These are phyloP conservation scores for Lacanobia wlatinum DNA, from an alignment of 2,888 invertebrate species.

Conservation along the genomic window DNA sequence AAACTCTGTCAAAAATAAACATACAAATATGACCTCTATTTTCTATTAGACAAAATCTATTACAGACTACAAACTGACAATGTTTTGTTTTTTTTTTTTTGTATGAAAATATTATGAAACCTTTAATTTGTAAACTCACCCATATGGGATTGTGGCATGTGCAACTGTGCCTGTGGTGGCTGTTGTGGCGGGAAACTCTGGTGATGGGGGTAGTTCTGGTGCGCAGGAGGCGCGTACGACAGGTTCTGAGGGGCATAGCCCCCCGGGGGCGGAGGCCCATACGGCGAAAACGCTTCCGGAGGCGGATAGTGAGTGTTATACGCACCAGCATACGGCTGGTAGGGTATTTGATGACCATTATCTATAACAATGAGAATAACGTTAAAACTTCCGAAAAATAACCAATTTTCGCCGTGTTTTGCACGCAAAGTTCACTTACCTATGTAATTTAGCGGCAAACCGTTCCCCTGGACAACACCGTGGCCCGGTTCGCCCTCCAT, in stretches of 20 bases:
- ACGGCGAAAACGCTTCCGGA: constrained; percentile 88
- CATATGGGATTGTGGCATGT: constrained; percentile 89
- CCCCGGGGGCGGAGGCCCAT: constrained; percentile 87
- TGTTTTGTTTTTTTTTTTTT: constrained; percentile 49
- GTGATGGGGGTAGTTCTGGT: constrained; percentile 89
- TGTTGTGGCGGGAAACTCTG: constrained; percentile 88
- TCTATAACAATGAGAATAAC: constrained; percentile 78
- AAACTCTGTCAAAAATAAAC: constrained; percentile 47
- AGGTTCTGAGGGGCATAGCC: constrained; percentile 88
- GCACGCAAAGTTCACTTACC: constrained; percentile 75
- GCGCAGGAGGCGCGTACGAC: constrained; percentile 89
- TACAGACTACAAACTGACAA: constrained; percentile 36
- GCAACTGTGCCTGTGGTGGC: constrained; percentile 84
- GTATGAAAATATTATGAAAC: constrained; percentile 37
- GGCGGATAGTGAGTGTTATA: constrained; percentile 90
- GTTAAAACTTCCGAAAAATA: constrained; percentile 36
- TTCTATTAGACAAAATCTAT: constrained; percentile 22
- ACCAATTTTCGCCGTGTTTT: constrained; percentile 66
- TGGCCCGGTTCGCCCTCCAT: constrained; percentile 90
- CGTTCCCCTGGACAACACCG: constrained; percentile 89
- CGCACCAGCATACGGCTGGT: constrained; percentile 88
- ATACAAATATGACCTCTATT: constrained; percentile 55
- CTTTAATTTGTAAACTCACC: constrained; percentile 74
- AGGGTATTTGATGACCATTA: constrained; percentile 89
- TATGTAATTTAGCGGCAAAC: constrained; percentile 89